Evolutionary conservation across 2,888 invertebrate genomes (phyloP).

Genomic region (Acrobasis consociella): DNA sequence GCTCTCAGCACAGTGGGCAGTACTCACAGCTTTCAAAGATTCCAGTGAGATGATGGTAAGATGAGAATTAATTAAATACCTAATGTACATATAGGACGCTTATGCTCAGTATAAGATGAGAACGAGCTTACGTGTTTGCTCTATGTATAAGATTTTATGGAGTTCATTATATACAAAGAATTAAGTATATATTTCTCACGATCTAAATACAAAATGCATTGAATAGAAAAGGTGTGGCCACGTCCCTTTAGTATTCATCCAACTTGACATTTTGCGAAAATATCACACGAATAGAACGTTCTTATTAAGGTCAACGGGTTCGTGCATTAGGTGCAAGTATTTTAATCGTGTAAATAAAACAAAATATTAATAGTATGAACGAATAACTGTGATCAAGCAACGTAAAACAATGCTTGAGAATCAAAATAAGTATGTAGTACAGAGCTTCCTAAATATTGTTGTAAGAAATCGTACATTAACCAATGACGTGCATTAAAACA

Average conservation of each 20-base stretch:
- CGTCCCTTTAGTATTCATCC: slow-evolving; percentile 13
- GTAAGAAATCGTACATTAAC: neutral
- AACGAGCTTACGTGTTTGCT: too few species aligned
- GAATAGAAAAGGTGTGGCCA: slow-evolving; percentile 17
- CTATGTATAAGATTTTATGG: too few species aligned
- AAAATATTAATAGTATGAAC: slow-evolving; percentile 3
- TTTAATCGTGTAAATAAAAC: slow-evolving; percentile 42
- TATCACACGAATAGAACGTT: slow-evolving; percentile 47
- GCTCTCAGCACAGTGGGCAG: too few species aligned
- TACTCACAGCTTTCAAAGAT: too few species aligned
- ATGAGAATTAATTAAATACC: too few species aligned
- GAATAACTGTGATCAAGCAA: neutral
- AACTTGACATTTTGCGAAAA: slow-evolving; percentile 48
- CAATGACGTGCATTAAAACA: neutral
- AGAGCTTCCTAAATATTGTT: neutral
- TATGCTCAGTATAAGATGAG: too few species aligned
- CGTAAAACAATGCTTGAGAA: slow-evolving; percentile 4
- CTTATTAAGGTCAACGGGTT: slow-evolving; percentile 48
- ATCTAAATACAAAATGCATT: neutral
- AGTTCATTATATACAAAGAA: too few species aligned
- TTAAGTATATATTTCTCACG: neutral
- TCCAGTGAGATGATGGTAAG: too few species aligned
- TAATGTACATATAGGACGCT: too few species aligned
- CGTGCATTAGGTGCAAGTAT: slow-evolving; percentile 41
- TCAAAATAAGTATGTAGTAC: neutral